Percentiles rank a stretch among this genome's conserved stretches.
Conservation (phyloP, 92 coral and sea anemone species). For the Zoanthus gigantus region DNA sequence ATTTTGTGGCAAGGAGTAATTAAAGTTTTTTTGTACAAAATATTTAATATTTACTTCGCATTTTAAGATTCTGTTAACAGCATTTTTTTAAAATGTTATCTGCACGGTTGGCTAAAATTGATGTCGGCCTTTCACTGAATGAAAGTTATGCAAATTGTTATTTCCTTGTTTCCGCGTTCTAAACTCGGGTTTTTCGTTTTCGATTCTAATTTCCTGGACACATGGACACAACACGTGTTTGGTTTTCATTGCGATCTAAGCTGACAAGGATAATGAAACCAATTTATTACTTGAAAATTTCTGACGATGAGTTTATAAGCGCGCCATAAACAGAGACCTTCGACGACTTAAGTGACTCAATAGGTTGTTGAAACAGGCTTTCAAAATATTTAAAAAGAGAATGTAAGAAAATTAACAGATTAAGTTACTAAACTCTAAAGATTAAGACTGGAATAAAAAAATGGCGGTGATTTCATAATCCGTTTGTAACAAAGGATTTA, state of each 20-base stretch:
- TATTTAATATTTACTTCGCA: constrained; percentile 34
- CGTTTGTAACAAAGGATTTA: constrained; percentile 21
- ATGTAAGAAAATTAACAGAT: constrained; percentile 11
- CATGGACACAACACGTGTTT: constrained; percentile 38
- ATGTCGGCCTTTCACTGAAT: constrained; percentile 26
- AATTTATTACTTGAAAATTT: constrained; percentile 76
- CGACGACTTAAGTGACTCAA: not conserved
- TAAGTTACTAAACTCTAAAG: not conserved
- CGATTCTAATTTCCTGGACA: constrained; percentile 43
- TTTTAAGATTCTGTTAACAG: constrained; percentile 1
- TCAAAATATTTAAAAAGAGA: not conserved
- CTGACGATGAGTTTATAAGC: constrained; percentile 74
- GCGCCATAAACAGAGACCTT: not conserved
- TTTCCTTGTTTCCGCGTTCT: constrained; percentile 19
- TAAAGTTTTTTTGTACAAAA: constrained; percentile 21
- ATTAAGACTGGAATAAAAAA: not conserved
- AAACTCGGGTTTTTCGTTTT: constrained; percentile 10
- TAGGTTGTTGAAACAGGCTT: not conserved
- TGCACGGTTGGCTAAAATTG: not conserved
- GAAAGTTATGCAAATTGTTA: not conserved
- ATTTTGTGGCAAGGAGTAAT: constrained; percentile 30
- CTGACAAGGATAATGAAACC: constrained; percentile 70
- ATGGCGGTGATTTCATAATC: constrained; percentile 31
- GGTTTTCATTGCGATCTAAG: constrained; percentile 28
- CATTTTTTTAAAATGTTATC: constrained; percentile 11